A percentile compares a stretch with the other conserved stretches of the same genome.
These are phyloP conservation scores for Ganaspis sp. DNA, from an alignment of 1,140 invertebrate genomes.

Conservation along the genomic window DNA sequence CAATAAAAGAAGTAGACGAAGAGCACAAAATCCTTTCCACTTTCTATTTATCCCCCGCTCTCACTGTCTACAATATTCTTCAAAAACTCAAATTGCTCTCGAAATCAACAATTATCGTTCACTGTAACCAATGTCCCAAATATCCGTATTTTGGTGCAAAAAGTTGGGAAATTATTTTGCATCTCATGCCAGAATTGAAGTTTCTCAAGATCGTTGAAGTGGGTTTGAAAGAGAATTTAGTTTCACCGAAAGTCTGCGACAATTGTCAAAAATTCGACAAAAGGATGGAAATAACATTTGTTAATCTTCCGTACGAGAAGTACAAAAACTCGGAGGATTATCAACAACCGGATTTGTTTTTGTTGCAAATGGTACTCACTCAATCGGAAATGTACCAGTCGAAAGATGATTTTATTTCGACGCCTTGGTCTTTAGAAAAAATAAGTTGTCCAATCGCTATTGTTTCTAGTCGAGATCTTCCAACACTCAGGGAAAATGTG, in stretches of 20 bases:
- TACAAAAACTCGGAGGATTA: neutral
- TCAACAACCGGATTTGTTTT: neutral
- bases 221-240: neutral
- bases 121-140: neutral
- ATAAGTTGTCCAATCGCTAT: neutral
- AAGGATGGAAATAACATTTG: neutral
- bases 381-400: neutral
- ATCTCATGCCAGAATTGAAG: neutral
- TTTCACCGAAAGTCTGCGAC: neutral
- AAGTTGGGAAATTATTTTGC: constrained; percentile 7
- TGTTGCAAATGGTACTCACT: neutral
- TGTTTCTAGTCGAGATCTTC: neutral
- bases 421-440: neutral
- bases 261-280: neutral
- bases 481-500: neutral
- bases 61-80: neutral
- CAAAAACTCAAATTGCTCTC: neutral
- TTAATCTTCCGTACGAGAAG: neutral
- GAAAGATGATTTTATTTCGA: neutral
- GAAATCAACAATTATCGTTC: neutral
- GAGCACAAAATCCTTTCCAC: neutral
- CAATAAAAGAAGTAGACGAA: neutral
- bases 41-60: neutral
- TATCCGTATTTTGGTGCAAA: neutral
- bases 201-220: neutral